Percentiles rank a stretch among this genome's conserved stretches.
These are phyloP conservation scores for Glossophaga mutica DNA, from an alignment of 2,797 vertebrate species.

Conservation along the genomic window DNA sequence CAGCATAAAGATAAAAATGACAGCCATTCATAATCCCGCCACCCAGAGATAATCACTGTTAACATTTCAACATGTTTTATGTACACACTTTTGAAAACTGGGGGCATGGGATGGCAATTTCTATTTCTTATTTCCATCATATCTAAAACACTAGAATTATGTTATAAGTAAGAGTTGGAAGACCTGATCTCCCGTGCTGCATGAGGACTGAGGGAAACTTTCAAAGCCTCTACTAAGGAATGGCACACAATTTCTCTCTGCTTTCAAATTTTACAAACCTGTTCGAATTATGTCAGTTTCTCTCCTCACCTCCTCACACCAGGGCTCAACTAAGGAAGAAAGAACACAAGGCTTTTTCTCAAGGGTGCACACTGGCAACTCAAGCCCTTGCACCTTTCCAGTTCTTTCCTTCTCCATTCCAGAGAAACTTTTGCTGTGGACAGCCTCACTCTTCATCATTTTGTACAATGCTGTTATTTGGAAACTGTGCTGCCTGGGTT, in stretches of 20 bases:
- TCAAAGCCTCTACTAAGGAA: background rate
- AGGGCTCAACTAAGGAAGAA: background rate
- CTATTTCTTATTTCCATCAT: background rate
- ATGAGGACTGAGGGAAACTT: background rate
- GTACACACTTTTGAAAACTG: background rate
- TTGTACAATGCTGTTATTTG: background rate
- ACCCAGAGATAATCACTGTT: background rate
- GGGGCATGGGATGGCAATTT: background rate
- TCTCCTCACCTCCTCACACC: background rate
- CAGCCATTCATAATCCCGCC: background rate
- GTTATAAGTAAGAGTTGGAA: conserved; percentile 7
- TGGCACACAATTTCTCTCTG: background rate
- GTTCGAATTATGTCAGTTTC: background rate
- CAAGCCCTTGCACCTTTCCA: background rate
- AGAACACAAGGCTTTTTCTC: background rate
- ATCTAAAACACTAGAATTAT: background rate
- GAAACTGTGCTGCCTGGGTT: background rate
- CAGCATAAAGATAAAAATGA: conserved; percentile 3
- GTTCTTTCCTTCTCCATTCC: background rate
- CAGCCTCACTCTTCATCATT: background rate
- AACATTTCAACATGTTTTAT: background rate
- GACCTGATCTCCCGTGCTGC: background rate
- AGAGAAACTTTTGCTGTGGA: background rate
- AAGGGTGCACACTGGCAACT: background rate
- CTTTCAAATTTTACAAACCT: background rate